Evolutionary conservation across 35 echinoderm and acorn worm genomes (phyloP).

Genomic region (Stichopus chloronotus): DNA sequence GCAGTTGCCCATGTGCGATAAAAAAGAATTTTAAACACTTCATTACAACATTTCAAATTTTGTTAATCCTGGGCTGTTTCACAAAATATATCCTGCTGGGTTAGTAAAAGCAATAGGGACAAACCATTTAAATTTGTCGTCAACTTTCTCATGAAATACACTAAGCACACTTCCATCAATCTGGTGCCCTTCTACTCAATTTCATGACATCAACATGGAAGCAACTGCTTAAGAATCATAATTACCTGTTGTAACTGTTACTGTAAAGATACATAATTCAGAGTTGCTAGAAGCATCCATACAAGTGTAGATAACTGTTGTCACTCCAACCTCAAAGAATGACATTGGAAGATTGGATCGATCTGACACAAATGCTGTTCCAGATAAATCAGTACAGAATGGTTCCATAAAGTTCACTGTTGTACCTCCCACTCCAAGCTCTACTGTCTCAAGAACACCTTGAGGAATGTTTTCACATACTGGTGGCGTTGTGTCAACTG

Average conservation of each 20-base stretch:
- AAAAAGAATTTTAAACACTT: too few species aligned
- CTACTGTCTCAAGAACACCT: not conserved
- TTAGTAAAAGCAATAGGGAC: too few species aligned
- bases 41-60: too few species aligned
- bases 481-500: slow-evolving; percentile 46
- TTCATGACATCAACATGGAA: too few species aligned
- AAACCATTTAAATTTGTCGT: too few species aligned
- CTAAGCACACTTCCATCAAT: too few species aligned
- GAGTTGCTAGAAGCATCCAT: not conserved
- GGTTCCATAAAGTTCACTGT: not conserved
- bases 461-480: not conserved
- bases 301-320: not conserved
- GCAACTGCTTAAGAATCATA: not conserved
- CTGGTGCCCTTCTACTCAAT: too few species aligned
- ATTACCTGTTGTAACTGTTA: slow-evolving; percentile 15
- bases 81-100: too few species aligned
- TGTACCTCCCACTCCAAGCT: not conserved
- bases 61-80: too few species aligned
- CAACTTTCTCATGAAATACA: too few species aligned
- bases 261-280: not conserved
- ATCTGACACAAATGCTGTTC: not conserved
- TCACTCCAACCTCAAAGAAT: not conserved
- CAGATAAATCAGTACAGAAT: slow-evolving; percentile 9
- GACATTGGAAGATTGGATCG: not conserved
- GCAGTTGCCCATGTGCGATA: too few species aligned